Conservation (phyloP, 2,113 vertebrate genomes). For the Meleagris gallopavo region DNA sequence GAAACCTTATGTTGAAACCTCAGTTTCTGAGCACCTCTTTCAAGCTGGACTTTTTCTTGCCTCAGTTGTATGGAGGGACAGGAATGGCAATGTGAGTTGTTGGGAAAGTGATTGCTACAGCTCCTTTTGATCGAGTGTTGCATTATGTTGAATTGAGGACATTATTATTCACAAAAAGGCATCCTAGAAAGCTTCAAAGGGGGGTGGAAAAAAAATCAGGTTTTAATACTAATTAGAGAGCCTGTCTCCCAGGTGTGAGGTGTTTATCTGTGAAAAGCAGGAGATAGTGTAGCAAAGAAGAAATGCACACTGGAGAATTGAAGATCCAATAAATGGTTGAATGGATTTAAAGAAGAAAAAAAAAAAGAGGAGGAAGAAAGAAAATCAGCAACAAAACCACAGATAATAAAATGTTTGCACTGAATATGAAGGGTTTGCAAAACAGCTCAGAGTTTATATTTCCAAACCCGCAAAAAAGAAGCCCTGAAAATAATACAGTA, state of each 20-base stretch:
- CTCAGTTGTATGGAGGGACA: neutral
- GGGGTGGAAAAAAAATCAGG: constrained; percentile 48
- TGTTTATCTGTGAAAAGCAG: constrained; percentile 78
- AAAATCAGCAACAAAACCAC: constrained; percentile 54
- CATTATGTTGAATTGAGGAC: constrained; percentile 61
- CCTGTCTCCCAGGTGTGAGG: constrained; percentile 78
- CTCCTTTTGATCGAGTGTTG: constrained; percentile 57
- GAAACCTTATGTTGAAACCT: neutral
- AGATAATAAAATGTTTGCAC: constrained; percentile 64
- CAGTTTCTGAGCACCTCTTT: neutral
- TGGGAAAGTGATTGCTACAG: constrained; percentile 35
- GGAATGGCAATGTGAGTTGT: neutral
- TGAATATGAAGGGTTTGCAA: constrained; percentile 59
- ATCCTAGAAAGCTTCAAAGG: constrained; percentile 75
- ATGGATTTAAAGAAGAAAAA: constrained; percentile 45
- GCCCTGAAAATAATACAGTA: constrained; percentile 46
- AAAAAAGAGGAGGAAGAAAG: constrained; percentile 11
- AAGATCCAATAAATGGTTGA: constrained; percentile 72
- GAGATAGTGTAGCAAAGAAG: constrained; percentile 70
- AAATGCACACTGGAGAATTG: constrained; percentile 58
- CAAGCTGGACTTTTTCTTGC: neutral
- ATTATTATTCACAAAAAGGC: constrained; percentile 78
- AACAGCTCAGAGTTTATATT: constrained; percentile 46
- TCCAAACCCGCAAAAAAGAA: neutral
- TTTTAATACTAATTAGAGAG: constrained; percentile 82